Percentiles rank a stretch among this genome's conserved stretches.
These are phyloP conservation scores for Rhagium mordax DNA, from an alignment of 2,888 invertebrate species.

Conservation along the genomic window DNA sequence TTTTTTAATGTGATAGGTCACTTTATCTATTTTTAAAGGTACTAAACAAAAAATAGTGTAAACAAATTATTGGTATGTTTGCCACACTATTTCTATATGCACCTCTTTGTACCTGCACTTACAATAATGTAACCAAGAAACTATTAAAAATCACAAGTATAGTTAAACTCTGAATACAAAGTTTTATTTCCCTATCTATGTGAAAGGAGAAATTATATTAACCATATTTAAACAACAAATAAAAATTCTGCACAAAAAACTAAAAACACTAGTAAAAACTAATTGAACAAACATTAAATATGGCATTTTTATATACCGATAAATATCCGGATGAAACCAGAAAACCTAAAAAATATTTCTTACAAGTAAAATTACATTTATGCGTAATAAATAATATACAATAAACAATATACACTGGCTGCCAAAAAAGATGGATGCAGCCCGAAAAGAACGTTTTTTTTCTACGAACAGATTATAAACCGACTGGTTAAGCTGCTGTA, in stretches of 20 bases:
- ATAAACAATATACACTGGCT: constrained; percentile 46
- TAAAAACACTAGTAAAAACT: constrained; percentile 45
- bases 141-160: constrained; percentile 54
- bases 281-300: constrained; percentile 49
- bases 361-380: constrained; percentile 42
- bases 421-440: constrained; percentile 35
- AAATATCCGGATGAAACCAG: constrained; percentile 44
- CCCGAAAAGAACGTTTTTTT: constrained; percentile 13
- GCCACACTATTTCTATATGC: constrained; percentile 37
- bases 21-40: constrained; percentile 37
- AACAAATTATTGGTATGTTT: constrained; percentile 35
- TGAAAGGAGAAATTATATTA: constrained; percentile 40
- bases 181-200: constrained; percentile 45
- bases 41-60: constrained; percentile 35
- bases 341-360: constrained; percentile 39
- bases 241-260: constrained; percentile 32
- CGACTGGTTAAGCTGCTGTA: constrained; percentile 31
- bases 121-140: constrained; percentile 46
- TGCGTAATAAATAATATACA: constrained; percentile 49
- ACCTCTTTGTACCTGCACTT: constrained; percentile 51
- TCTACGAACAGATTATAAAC: constrained; percentile 27
- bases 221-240: constrained; percentile 37
- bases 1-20: constrained; percentile 54
- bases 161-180: constrained; percentile 55
- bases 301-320: constrained; percentile 46